phyloP scores from a whole-genome alignment of 2,113 vertebrate genomes.

The Poecilia latipinna region DNA sequence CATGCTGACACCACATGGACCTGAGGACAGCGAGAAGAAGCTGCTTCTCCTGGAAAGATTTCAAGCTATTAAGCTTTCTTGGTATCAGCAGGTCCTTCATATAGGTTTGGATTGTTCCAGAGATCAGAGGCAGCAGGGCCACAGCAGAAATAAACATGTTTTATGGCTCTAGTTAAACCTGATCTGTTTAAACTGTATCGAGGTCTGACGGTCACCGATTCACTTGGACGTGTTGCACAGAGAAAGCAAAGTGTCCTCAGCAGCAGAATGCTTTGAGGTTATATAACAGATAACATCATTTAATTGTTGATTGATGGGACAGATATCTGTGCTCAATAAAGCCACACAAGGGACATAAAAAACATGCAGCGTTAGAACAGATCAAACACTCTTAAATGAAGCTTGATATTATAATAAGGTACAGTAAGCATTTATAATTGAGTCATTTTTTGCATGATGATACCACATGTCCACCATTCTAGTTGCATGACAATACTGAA shows the following conservation, averaged over 20 bases:
- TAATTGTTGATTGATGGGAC: not conserved
- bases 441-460: not conserved
- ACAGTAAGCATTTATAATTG: not conserved
- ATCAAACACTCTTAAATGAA: conserved; percentile 36
- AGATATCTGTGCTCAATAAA: conserved; percentile 13
- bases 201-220: too few relatives aligned
- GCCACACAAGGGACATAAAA: conserved; percentile 24
- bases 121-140: not conserved
- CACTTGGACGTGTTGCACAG: not conserved
- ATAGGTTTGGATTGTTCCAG: not conserved
- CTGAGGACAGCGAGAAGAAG: conserved; percentile 2
- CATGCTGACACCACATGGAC: conserved; percentile 25
- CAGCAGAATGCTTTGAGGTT: not conserved
- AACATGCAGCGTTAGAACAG: not conserved
- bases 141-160: not conserved
- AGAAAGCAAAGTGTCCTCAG: not conserved
- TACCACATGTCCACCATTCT: not conserved
- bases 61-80: conserved; percentile 3
- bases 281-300: conserved; percentile 3
- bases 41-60: not conserved
- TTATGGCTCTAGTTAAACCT: not conserved
- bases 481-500: not conserved
- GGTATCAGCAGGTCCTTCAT: not conserved
- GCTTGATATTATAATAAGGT: conserved; percentile 4
- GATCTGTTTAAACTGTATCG: not conserved